Base-by-base conservation (phyloP, 2,113 vertebrate genomes). In the Alaudala cheleensis region DNA sequence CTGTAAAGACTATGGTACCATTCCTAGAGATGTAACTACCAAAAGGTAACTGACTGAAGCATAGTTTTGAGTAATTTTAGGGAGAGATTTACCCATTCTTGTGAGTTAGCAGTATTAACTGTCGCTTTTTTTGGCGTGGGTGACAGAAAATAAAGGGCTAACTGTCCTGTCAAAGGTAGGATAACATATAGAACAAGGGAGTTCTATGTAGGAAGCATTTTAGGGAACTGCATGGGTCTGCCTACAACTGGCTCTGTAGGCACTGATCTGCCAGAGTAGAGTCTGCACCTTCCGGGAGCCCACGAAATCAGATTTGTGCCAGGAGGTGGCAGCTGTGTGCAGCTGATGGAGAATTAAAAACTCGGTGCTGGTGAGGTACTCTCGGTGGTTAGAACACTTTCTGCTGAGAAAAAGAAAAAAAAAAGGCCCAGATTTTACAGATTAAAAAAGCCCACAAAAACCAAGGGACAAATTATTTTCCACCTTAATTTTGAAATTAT, bases 321-420 rank as follows among this genome's bases (percentile, higher is more conserved):
- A 86, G 94, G 44, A 93, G 96, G 53, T 96, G 96, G 96, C 96
- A 49, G 92, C 65, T 56, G 5, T 80, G 81, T 53, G 51, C 86
- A 64, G 39, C 82, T 56, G 51, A 76, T 67, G 0, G 14, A 29
- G 31, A 45, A 2, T 8, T 17, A 6, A 19, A n/a, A 44, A 20
- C 24, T 10, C 4, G 0, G 8, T 9, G 20, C 39, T 4, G 8
- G 6, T 13, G 7, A 58, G 26, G 47, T 5, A 10, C 9, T 1
- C 3, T 16, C 28, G 6, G 23, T 7, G 7, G 6, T 9, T 5
- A 17, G 16, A 74, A 20, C 42, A 17, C 4, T 70, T 58, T 25
- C 25, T 20, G 12, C 29, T 29, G 60, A 23, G 4, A 16, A 28
- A 28, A 51, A 54, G 31, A 31, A 31, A 20, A 54, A 31, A 7